A percentile compares a stretch with the other conserved stretches of the same genome.
phyloP scores from a whole-genome alignment of 2,888 invertebrate genomes.

The Cryptus armator region DNA sequence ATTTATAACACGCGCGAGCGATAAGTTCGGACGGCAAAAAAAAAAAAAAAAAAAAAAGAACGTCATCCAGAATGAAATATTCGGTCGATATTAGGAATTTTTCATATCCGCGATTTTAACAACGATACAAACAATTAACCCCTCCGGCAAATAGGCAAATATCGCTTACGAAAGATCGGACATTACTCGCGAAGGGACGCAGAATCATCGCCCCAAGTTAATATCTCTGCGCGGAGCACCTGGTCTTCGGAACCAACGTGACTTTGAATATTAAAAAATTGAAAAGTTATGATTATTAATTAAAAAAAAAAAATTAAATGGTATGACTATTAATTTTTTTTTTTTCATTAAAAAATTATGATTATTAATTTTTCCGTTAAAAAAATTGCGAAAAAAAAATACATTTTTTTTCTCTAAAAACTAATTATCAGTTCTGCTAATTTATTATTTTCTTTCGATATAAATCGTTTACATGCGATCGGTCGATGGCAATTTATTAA shows the following conservation, averaged over 20 bases:
- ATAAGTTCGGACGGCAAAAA: not conserved
- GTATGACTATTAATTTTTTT: too few relatives aligned
- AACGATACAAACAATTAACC: not conserved
- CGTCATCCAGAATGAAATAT: not conserved
- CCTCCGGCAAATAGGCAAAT: too few relatives aligned
- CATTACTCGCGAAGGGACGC: not conserved
- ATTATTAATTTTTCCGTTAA: too few relatives aligned
- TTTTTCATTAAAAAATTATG: too few relatives aligned
- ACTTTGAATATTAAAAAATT: too few relatives aligned
- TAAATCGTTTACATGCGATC: too few relatives aligned
- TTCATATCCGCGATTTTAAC: not conserved
- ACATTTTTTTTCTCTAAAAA: too few relatives aligned
- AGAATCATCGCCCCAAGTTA: not conserved
- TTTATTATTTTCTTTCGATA: too few relatives aligned
- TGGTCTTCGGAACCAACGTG: not conserved
- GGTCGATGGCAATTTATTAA: too few relatives aligned
- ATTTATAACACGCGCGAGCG: constrained; percentile 36
- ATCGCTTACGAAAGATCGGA: not conserved
- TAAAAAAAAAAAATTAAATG: not conserved
- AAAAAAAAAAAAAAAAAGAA: too few relatives aligned
- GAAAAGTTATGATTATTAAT: not conserved
- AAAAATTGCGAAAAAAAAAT: too few relatives aligned
- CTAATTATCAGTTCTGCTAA: too few relatives aligned
- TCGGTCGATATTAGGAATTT: not conserved
- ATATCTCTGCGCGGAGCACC: not conserved